phyloP scores from a whole-genome alignment of 2,888 invertebrate species.

The Apamea crenata region DNA sequence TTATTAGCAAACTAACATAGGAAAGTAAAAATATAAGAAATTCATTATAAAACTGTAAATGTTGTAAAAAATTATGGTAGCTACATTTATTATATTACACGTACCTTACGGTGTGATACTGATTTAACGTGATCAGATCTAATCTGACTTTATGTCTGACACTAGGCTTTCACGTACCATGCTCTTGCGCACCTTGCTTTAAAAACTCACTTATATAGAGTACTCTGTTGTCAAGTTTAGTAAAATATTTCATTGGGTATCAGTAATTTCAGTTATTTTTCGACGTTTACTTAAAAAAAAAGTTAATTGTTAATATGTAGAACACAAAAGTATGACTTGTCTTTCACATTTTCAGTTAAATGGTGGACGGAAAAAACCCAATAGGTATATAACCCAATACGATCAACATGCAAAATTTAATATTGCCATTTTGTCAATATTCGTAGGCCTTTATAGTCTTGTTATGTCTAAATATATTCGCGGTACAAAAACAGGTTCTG shows the following conservation, averaged over 20 bases:
- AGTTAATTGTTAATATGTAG: slow-evolving; percentile 3
- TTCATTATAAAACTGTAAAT: slow-evolving; percentile 89
- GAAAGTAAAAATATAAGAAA: slow-evolving; percentile 90
- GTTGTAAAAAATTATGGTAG: slow-evolving; percentile 86
- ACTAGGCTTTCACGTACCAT: slow-evolving; percentile 43
- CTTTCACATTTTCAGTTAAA: slow-evolving; percentile 27
- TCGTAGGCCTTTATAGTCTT: slow-evolving; percentile 28
- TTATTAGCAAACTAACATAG: slow-evolving; percentile 90
- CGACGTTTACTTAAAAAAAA: background rate
- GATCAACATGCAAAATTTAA: slow-evolving; percentile 38
- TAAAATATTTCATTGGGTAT: slow-evolving; percentile 1
- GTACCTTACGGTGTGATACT: slow-evolving; percentile 78
- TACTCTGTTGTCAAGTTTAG: background rate
- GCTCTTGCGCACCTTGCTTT: slow-evolving; percentile 39
- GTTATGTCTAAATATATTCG: slow-evolving; percentile 35
- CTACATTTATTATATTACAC: slow-evolving; percentile 81
- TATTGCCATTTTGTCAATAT: slow-evolving; percentile 23
- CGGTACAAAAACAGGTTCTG: slow-evolving; percentile 32
- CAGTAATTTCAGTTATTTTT: background rate
- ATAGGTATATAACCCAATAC: slow-evolving; percentile 12
- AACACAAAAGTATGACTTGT: slow-evolving; percentile 18
- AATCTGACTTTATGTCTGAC: slow-evolving; percentile 70
- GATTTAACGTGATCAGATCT: slow-evolving; percentile 77
- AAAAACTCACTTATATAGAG: background rate
- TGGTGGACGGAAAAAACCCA: slow-evolving; percentile 37